Conservation (phyloP, 2,888 invertebrate genomes). For the Tolmerus cingulatus region DNA sequence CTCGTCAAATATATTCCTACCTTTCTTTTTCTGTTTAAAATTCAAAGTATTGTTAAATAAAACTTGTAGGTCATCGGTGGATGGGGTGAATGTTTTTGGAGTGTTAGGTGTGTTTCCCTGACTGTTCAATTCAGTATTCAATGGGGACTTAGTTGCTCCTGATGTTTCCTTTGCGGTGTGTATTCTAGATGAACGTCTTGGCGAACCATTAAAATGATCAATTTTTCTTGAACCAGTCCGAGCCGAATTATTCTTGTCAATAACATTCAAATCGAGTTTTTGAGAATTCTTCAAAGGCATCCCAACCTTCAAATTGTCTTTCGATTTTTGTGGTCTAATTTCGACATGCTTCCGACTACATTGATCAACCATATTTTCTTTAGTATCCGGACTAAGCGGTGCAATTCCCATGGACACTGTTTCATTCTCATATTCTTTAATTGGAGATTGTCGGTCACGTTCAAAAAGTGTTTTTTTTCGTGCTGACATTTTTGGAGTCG, state of each 20-base stretch:
- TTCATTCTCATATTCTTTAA: neutral
- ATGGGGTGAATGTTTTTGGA: neutral
- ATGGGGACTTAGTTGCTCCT: neutral
- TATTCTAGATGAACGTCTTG: neutral
- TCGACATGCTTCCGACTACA: neutral
- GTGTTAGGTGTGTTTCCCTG: neutral
- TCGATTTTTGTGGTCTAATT: conserved; percentile 5
- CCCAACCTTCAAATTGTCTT: neutral
- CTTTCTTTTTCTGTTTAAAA: conserved; percentile 52
- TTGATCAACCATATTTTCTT: neutral
- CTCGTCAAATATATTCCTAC: conserved; percentile 43
- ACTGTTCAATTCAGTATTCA: neutral
- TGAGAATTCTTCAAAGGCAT: neutral
- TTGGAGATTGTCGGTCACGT: neutral
- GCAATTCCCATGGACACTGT: conserved; percentile 52
- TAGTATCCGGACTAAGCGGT: conserved; percentile 50
- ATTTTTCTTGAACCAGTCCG: neutral
- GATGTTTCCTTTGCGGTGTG: neutral
- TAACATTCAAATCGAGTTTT: neutral
- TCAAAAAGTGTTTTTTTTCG: conserved; percentile 71
- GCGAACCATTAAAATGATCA: neutral
- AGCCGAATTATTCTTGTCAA: neutral
- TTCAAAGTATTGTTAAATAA: conserved; percentile 58
- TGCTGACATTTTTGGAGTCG: conserved; percentile 69
- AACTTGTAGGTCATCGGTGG: conserved; percentile 54